Percentiles rank a stretch among this genome's conserved stretches.
Evolutionary conservation across 2,888 invertebrate species (phyloP).

Genomic region (Rotaria magnacalcarata): DNA sequence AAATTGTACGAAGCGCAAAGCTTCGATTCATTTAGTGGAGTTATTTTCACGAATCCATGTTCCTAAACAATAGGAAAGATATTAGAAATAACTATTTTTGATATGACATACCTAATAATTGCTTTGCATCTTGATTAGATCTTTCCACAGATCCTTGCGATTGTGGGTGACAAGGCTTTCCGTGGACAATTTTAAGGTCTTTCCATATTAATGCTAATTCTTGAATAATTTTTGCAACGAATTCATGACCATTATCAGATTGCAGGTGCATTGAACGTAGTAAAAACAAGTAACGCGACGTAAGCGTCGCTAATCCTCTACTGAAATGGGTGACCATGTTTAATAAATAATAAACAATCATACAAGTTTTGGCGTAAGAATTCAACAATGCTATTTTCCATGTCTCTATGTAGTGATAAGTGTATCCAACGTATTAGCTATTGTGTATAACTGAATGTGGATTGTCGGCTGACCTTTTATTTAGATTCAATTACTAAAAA

Average conservation of each 20-base stretch:
- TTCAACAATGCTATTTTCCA: too few relatives aligned
- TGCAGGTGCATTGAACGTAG: conserved; percentile 41
- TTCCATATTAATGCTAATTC: conserved; percentile 33
- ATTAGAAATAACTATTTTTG: too few relatives aligned
- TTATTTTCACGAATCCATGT: neutral
- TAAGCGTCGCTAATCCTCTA: too few relatives aligned
- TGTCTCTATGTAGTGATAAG: too few relatives aligned
- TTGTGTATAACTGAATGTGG: too few relatives aligned
- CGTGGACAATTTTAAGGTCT: conserved; percentile 30
- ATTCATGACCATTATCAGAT: conserved; percentile 39
- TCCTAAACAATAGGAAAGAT: neutral
- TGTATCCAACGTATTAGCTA: too few relatives aligned
- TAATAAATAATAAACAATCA: too few relatives aligned
- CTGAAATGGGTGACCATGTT: too few relatives aligned
- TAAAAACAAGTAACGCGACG: conserved; percentile 46
- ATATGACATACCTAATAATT: neutral
- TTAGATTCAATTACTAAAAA: too few relatives aligned
- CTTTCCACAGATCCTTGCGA: conserved; percentile 40
- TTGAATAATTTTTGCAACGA: conserved; percentile 17
- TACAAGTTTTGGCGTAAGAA: too few relatives aligned
- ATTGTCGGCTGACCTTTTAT: too few relatives aligned
- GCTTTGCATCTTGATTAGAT: conserved; percentile 34
- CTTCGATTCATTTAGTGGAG: neutral
- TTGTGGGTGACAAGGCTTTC: conserved; percentile 34
- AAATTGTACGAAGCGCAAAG: neutral